Conservation (phyloP, 2,888 invertebrate genomes). For the Phalangium opilio region DNA sequence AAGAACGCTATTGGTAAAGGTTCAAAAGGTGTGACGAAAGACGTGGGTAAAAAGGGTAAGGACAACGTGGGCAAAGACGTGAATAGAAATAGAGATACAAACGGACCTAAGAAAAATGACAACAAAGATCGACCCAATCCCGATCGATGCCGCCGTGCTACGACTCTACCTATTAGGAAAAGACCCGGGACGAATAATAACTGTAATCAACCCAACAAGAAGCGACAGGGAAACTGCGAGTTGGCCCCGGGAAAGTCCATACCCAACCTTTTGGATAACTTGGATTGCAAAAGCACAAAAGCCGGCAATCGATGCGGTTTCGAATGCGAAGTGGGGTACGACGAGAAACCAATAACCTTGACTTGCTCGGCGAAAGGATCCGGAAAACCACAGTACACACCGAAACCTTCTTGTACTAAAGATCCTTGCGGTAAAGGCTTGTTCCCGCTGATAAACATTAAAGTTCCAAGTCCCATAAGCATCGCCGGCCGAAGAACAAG, state of each 20-base stretch:
- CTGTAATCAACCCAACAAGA: not conserved
- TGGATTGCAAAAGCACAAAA: slow-evolving; percentile 1
- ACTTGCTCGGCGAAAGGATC: not conserved
- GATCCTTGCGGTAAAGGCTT: too few species aligned
- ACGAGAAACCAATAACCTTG: not conserved
- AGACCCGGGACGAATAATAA: not conserved
- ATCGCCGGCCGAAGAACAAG: too few species aligned
- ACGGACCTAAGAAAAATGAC: not conserved
- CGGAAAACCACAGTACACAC: too few species aligned
- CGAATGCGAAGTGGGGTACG: slow-evolving; percentile 2
- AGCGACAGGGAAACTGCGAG: not conserved
- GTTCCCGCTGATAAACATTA: too few species aligned
- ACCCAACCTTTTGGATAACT: too few species aligned
- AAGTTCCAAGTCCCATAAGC: too few species aligned
- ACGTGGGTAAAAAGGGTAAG: not conserved
- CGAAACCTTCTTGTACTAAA: too few species aligned
- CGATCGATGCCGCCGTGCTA: not conserved
- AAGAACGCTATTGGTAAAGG: not conserved
- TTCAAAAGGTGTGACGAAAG: not conserved
- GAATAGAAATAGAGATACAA: not conserved
- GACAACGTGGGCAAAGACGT: slow-evolving; percentile 1
- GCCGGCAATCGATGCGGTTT: not conserved
- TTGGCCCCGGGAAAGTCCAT: not conserved
- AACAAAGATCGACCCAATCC: too few species aligned
- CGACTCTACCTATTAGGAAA: not conserved